These are phyloP conservation scores for Sardina pilchardus DNA, from an alignment of 2,113 vertebrate species.

Conservation along the genomic window DNA sequence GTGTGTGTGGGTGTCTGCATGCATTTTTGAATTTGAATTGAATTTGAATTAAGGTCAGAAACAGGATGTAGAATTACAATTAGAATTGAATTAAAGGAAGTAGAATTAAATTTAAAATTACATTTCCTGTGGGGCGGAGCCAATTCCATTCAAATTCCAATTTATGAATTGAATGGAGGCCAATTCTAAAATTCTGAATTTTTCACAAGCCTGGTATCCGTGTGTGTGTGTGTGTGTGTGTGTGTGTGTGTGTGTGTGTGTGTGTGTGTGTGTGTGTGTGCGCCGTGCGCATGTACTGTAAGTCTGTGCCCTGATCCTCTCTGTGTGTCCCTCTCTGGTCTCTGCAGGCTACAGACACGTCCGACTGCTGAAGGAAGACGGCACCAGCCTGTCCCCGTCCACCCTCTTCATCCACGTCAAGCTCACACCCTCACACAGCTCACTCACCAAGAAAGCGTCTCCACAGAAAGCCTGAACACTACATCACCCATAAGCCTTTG, in stretches of 20 bases:
- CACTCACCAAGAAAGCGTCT: conserved; percentile 40
- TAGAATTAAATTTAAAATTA: too few relatives aligned
- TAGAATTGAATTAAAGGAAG: too few relatives aligned
- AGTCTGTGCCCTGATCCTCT: not conserved
- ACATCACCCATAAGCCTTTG: not conserved
- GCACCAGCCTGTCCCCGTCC: conserved; percentile 81
- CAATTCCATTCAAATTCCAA: too few relatives aligned
- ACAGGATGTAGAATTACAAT: too few relatives aligned
- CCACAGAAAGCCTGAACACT: conserved; percentile 18
- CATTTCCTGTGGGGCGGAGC: too few relatives aligned
- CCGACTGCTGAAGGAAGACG: conserved; percentile 83
- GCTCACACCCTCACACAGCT: conserved; percentile 52
- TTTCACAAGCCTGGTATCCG: too few relatives aligned
- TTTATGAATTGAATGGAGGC: too few relatives aligned
- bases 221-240: not conserved
- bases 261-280: not conserved
- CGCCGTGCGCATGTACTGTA: too few relatives aligned
- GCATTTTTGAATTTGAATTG: too few relatives aligned
- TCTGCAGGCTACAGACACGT: conserved; percentile 89
- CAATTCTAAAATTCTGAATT: too few relatives aligned
- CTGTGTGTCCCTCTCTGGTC: not conserved
- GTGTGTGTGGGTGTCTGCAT: not conserved
- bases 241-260: not conserved
- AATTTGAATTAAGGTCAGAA: too few relatives aligned
- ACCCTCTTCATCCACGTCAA: conserved; percentile 86